A percentile compares a stretch with the other conserved stretches of the same genome.
These are phyloP conservation scores for Stenodera caucasica DNA, from an alignment of 2,888 invertebrate species.

Conservation along the genomic window DNA sequence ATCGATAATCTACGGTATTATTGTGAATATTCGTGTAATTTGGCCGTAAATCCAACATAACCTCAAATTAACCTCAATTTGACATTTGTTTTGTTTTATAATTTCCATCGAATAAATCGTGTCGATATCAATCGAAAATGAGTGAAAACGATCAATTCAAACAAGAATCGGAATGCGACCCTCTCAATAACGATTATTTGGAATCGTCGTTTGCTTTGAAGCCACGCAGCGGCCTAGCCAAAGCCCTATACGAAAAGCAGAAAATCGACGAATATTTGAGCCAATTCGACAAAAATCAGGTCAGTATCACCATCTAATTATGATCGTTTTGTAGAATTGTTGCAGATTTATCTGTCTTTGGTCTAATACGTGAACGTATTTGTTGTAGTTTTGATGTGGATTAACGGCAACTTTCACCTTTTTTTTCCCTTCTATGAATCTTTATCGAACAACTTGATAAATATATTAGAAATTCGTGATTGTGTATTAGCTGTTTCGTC, in stretches of 20 bases:
- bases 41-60: background rate
- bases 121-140: slow-evolving; percentile 8
- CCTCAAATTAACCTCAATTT: slow-evolving; percentile 5
- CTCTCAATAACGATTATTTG: background rate
- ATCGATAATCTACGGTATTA: slow-evolving; percentile 1
- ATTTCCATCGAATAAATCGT: background rate
- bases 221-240: slow-evolving; percentile 71
- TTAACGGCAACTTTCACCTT: background rate
- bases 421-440: too few relatives aligned
- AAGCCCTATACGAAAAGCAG: slow-evolving; percentile 73
- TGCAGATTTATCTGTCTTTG: background rate
- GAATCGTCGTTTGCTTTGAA: slow-evolving; percentile 56
- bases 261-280: slow-evolving; percentile 69
- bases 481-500: slow-evolving; percentile 24
- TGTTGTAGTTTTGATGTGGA: background rate
- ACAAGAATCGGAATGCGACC: background rate
- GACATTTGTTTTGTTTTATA: background rate
- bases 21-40: slow-evolving; percentile 9
- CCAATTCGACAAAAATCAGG: slow-evolving; percentile 70
- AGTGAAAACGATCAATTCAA: slow-evolving; percentile 18
- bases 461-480: slow-evolving; percentile 18
- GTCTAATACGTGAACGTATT: background rate
- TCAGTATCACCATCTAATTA: slow-evolving; percentile 50
- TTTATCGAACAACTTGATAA: background rate
- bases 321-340: background rate